Evolutionary conservation across 2,113 vertebrate genomes (phyloP).

Genomic region (Cynopterus brachyotis): DNA sequence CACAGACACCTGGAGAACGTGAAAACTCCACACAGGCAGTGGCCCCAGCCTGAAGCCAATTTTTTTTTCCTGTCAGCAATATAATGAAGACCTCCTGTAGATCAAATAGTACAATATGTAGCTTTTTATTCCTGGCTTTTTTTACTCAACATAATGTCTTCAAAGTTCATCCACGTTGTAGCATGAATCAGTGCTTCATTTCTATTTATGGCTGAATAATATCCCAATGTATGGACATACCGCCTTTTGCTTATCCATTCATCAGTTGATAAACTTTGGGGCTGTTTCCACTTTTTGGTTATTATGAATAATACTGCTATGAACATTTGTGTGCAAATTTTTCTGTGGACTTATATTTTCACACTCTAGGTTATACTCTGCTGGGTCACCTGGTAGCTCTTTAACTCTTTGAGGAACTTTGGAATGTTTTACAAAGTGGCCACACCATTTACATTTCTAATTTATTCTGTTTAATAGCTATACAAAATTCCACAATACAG

Average conservation of each 20-base stretch:
- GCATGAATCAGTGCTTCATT: not conserved
- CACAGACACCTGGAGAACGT: no score
- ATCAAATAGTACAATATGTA: not conserved
- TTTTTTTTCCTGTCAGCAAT: not conserved
- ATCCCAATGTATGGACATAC: not conserved
- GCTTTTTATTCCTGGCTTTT: not conserved
- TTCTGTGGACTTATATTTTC: not conserved
- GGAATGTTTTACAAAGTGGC: not conserved
- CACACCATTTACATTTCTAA: not conserved
- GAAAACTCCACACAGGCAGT: not conserved
- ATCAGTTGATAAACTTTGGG: not conserved
- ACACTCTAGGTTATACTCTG: not conserved
- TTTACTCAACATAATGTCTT: not conserved
- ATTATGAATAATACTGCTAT: not conserved
- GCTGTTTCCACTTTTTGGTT: not conserved
- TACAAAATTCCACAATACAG: not conserved
- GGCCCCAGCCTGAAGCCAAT: not conserved
- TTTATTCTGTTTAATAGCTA: slow-evolving; percentile 8
- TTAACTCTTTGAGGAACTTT: not conserved
- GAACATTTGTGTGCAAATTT: not conserved
- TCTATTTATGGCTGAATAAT: not conserved
- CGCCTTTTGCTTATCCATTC: not conserved
- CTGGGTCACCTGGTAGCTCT: not conserved
- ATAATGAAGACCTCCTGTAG: not conserved
- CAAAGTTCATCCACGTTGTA: not conserved